A percentile compares a stretch with the other conserved stretches of the same genome.
Conservation (phyloP, 2,113 vertebrate genomes). For the Serilophus lunatus region DNA sequence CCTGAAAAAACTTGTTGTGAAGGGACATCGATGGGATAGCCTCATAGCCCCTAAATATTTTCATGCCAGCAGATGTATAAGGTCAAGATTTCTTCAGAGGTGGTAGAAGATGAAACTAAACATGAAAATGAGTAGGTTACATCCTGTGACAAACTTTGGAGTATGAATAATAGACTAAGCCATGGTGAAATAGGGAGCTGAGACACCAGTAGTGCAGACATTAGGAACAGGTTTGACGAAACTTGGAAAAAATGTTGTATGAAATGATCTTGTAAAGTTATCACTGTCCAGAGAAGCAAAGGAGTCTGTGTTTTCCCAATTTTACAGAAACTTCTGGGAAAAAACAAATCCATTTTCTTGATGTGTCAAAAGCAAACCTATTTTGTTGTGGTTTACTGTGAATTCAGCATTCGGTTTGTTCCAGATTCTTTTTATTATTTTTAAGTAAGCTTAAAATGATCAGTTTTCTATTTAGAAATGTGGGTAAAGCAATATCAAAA, state of each 20-base stretch:
- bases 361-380: background rate
- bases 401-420: background rate
- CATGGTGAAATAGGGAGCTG: background rate
- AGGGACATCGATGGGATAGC: rapidly evolving
- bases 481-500: background rate
- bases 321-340: background rate
- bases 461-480: background rate
- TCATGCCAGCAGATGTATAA: background rate
- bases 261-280: background rate
- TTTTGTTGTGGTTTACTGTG: background rate
- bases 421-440: background rate
- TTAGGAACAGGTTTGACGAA: background rate
- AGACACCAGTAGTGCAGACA: background rate
- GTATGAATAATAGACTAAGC: background rate
- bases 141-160: background rate
- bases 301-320: background rate
- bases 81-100: background rate
- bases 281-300: background rate
- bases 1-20: background rate
- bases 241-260: background rate
- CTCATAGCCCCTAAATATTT: background rate
- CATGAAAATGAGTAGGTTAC: background rate
- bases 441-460: background rate
- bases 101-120: background rate
- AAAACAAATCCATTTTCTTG: background rate